Evolutionary conservation across 2,888 invertebrate genomes (phyloP).

Genomic region (Linhomoeus sp.): DNA sequence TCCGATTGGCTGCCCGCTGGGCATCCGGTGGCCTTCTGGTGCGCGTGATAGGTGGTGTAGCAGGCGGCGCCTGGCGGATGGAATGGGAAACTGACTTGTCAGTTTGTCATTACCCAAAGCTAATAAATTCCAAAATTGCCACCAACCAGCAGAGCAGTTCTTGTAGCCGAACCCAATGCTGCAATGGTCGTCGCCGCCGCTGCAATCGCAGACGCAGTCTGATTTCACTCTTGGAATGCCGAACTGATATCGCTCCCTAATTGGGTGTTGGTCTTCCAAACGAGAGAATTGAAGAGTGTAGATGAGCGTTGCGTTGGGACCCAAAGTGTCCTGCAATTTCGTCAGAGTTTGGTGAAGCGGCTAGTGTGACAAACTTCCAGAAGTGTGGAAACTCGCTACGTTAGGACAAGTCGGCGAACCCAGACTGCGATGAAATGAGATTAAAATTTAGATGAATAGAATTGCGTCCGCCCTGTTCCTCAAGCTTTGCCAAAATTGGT

Average conservation of each 20-base stretch:
- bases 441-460: too few relatives aligned
- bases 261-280: slow-evolving; percentile 17
- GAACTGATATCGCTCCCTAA: slow-evolving; percentile 8
- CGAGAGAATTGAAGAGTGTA: neutral
- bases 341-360: too few relatives aligned
- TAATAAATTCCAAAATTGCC: too few relatives aligned
- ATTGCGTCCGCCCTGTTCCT: too few relatives aligned
- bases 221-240: slow-evolving; percentile 7
- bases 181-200: slow-evolving; percentile 15
- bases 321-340: too few relatives aligned
- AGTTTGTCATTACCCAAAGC: neutral
- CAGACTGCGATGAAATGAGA: too few relatives aligned
- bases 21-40: slow-evolving; percentile 14
- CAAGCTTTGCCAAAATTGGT: too few relatives aligned
- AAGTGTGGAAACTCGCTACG: too few relatives aligned
- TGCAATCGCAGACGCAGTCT: slow-evolving; percentile 11
- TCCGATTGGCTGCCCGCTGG: slow-evolving; percentile 10
- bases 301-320: too few relatives aligned
- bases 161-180: slow-evolving; percentile 15
- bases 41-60: slow-evolving; percentile 15
- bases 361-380: too few relatives aligned
- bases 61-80: slow-evolving; percentile 13
- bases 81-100: slow-evolving; percentile 1
- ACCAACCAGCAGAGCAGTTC: slow-evolving; percentile 1
- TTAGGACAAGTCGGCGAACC: too few relatives aligned